Evolutionary conservation across 2,797 vertebrate genomes (phyloP).

Genomic region (Linurgus olivaceus): DNA sequence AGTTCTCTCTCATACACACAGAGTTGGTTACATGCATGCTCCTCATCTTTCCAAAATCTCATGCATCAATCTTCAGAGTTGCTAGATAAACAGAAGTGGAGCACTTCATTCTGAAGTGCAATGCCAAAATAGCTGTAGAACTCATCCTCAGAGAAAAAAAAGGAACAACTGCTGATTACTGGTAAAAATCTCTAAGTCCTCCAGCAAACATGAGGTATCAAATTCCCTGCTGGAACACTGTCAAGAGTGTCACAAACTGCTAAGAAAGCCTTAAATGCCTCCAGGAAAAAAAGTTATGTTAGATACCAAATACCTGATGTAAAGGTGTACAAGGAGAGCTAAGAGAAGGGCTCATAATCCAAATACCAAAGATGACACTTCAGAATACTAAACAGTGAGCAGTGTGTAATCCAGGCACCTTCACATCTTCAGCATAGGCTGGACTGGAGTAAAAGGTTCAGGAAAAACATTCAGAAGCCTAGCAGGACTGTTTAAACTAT

Average conservation of each 20-base stretch:
- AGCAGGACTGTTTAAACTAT: background rate
- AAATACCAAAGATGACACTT: background rate
- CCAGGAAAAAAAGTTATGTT: background rate
- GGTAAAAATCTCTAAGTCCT: background rate
- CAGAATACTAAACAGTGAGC: background rate
- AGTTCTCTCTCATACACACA: background rate
- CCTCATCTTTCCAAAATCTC: background rate
- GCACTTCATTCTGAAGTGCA: background rate
- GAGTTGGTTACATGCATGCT: background rate
- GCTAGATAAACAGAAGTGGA: background rate
- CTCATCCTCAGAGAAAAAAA: background rate
- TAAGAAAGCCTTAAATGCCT: background rate
- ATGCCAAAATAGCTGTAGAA: background rate
- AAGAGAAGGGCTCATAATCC: conserved; percentile 12
- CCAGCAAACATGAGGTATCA: conserved; percentile 36
- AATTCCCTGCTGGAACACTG: background rate
- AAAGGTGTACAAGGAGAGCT: background rate
- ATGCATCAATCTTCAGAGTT: background rate
- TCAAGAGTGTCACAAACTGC: background rate
- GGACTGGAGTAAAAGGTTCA: conserved; percentile 24
- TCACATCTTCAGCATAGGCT: background rate
- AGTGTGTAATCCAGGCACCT: background rate
- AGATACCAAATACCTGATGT: background rate
- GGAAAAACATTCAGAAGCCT: background rate
- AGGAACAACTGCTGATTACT: background rate